Percentiles rank a stretch among this genome's conserved stretches.
Conservation (phyloP, 1,140 invertebrate genomes). For the Cydia splendana region DNA sequence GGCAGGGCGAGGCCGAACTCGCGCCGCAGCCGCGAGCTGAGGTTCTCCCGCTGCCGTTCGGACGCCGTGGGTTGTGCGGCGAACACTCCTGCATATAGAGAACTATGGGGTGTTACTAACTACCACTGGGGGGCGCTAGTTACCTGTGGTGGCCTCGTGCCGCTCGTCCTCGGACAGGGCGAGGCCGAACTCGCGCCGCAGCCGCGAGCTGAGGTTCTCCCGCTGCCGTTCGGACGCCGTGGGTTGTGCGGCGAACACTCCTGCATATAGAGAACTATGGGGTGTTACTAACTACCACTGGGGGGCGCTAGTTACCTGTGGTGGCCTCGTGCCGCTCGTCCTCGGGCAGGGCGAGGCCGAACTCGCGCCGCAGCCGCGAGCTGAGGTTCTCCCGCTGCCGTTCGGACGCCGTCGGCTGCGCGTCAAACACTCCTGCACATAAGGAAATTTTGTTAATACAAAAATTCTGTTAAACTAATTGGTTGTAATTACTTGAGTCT, state of each 20-base stretch:
- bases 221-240: constrained; percentile 85
- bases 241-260: constrained; percentile 69
- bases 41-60: constrained; percentile 86
- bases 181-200: constrained; percentile 87
- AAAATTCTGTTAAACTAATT: too few relatives aligned
- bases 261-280: too few relatives aligned
- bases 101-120: too few relatives aligned
- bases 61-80: constrained; percentile 82
- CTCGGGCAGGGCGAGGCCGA: constrained; percentile 86
- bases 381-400: constrained; percentile 87
- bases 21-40: constrained; percentile 85
- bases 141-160: not conserved
- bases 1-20: constrained; percentile 88
- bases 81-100: constrained; percentile 64
- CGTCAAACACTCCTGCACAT: constrained; percentile 69
- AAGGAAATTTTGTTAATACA: not conserved
- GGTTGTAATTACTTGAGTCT: too few relatives aligned
- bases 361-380: constrained; percentile 85
- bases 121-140: not conserved
- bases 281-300: too few relatives aligned
- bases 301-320: not conserved
- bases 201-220: constrained; percentile 87
- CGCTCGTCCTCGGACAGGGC: constrained; percentile 84
- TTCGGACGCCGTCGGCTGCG: constrained; percentile 83
- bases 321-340: constrained; percentile 73